Evolutionary conservation across 2,888 invertebrate genomes (phyloP), one percentile per base, ranked within the genome.

Genomic region (Himalopsyche tibetana): DNA sequence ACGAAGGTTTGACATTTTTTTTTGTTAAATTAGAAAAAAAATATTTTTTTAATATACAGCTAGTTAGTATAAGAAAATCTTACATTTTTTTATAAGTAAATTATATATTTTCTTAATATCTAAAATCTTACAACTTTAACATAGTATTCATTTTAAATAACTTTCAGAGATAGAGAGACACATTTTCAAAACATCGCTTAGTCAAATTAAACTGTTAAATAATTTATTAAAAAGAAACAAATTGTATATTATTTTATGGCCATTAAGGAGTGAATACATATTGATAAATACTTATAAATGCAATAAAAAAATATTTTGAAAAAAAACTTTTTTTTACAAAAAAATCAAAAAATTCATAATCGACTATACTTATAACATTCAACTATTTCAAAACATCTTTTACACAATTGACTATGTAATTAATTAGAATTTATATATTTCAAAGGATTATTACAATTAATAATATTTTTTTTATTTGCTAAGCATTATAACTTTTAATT

Each of bases 1-100:
- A 38, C 38, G 74, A 74, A 74, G 74, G 74, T 81, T 63, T 82
- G 82, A 80, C 74, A 74, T 74, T 74, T 74, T 51, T 51, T 51
- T 51, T 38, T 69, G 28, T 28, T 28, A 28, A 28, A 19, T 28
- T 28, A 28, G 28, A 69, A 63, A 63, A 5, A 9, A 63, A 19
- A 19, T 63, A 6, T 63, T 19, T 19, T 63, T 28, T 19, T 19
- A 63, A 38, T 74, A 38, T 74, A 74, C 74, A 74, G n/a, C n/a
- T n/a, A n/a, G 69, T 69, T 36, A 12, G 19, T 74, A 36, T 38
- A 74, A 74, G 74, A 74, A 69, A 69, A 69, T 69, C 69, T 69
- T 11, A 36, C 5, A 11, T 36, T 74, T 74, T n/a, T 51, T 51
- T 36, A 74, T 38, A 36, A 74, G 36, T 74, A 74, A 74, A 74